Evolutionary conservation across 2,113 vertebrate genomes (phyloP).

Genomic region (Tapirus terrestris): DNA sequence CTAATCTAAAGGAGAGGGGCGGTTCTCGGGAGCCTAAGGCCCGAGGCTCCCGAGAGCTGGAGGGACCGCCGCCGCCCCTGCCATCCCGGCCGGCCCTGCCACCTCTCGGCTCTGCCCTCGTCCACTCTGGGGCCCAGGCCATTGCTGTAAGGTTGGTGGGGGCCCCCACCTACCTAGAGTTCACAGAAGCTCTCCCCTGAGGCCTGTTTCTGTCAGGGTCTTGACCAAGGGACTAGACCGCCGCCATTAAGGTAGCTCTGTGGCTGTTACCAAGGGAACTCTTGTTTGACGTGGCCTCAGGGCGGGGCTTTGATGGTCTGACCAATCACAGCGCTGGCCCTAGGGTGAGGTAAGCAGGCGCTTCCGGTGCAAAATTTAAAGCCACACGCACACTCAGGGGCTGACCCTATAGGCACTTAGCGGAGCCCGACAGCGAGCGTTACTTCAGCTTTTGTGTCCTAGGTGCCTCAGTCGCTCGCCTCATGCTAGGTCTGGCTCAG

Average conservation of each 20-base stretch:
- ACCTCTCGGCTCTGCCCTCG: not conserved
- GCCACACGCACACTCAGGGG: not conserved
- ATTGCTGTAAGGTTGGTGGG: not conserved
- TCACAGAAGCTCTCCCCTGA: rapidly evolving
- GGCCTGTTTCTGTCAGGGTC: rapidly evolving
- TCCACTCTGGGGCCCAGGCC: not conserved
- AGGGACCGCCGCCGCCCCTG: not conserved
- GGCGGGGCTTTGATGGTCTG: not conserved
- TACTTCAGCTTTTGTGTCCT: not conserved
- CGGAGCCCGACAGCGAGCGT: not conserved
- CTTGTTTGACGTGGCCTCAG: rapidly evolving
- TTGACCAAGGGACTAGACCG: too few species aligned
- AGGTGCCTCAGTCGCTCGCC: not conserved
- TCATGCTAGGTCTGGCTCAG: not conserved
- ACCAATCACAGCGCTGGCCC: slow-evolving; percentile 4
- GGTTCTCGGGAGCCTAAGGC: not conserved
- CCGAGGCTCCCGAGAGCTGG: rapidly evolving
- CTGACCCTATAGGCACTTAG: not conserved
- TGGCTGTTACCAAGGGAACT: rapidly evolving
- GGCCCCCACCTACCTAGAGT: not conserved
- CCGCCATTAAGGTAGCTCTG: rapidly evolving
- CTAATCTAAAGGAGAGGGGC: slow-evolving; percentile 18
- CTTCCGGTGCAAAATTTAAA: not conserved
- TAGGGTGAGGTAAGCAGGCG: not conserved
- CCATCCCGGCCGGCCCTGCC: too few species aligned